Conservation (phyloP, 2,888 invertebrate species). For the Carabus problematicus region DNA sequence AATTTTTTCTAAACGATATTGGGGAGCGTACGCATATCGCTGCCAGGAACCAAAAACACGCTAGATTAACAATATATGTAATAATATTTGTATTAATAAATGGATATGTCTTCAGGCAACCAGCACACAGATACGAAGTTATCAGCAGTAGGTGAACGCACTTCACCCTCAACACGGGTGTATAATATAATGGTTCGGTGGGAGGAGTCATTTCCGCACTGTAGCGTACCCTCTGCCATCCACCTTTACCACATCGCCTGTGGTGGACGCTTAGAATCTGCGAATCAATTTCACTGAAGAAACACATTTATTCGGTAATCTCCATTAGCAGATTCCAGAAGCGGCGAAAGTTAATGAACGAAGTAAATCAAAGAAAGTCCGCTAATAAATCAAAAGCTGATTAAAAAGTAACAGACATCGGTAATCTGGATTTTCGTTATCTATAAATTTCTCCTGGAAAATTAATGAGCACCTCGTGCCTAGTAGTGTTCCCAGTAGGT, state of each 20-base stretch:
- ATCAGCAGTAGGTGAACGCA: no score
- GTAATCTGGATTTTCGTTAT: slow-evolving; percentile 16
- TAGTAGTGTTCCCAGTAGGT: no score
- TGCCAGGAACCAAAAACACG: no score
- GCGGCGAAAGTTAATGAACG: slow-evolving; percentile 22
- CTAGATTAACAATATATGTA: slow-evolving; percentile 11
- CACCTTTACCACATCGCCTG: not conserved
- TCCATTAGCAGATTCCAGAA: slow-evolving; percentile 26
- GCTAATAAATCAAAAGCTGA: slow-evolving; percentile 31
- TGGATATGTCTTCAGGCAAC: not conserved
- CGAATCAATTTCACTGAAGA: slow-evolving; percentile 36
- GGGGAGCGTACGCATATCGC: no score
- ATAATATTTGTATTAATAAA: slow-evolving; percentile 11
- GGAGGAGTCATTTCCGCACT: no score
- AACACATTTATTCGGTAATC: slow-evolving; percentile 39
- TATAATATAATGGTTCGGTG: no score
- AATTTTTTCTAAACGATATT: no score
- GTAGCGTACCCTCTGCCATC: no score
- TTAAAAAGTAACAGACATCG: slow-evolving; percentile 35
- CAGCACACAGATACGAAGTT: no score
- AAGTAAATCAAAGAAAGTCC: slow-evolving; percentile 32
- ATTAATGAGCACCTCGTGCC: slow-evolving; percentile 10
- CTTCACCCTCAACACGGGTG: no score
- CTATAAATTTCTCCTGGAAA: not conserved
- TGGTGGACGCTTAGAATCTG: slow-evolving; percentile 6